Percentiles rank a stretch among this genome's conserved stretches.
Conservation (phyloP, 2,797 vertebrate genomes). For the Serranus cabrilla region DNA sequence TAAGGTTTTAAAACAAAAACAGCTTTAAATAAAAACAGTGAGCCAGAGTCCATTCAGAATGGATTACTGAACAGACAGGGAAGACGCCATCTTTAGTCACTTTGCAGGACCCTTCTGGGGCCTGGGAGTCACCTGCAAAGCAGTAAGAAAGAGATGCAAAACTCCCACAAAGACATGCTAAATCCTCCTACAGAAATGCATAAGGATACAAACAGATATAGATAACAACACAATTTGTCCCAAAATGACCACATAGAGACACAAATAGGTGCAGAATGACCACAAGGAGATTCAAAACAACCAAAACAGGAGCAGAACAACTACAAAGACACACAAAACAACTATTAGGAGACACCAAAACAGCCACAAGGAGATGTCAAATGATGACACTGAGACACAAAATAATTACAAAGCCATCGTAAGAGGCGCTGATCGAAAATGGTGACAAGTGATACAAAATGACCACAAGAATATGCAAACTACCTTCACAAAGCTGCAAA, state of each 20-base stretch:
- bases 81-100: too few relatives aligned
- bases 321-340: neutral
- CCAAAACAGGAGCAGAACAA: neutral
- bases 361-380: neutral
- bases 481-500: neutral
- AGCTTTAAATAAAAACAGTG: neutral
- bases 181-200: neutral
- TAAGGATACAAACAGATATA: neutral
- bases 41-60: neutral
- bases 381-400: neutral
- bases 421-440: neutral
- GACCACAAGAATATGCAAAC: neutral
- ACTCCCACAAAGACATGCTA: neutral
- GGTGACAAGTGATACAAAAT: neutral
- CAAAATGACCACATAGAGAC: neutral
- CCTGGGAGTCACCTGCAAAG: constrained; percentile 4
- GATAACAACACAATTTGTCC: neutral
- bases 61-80: constrained; percentile 2
- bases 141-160: neutral
- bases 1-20: constrained; percentile 7
- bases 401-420: neutral
- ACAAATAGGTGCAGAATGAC: neutral
- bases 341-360: too few relatives aligned
- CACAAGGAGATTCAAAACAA: neutral
- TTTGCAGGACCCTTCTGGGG: too few relatives aligned